Evolutionary conservation across 2,888 invertebrate species (phyloP), one percentile per base, ranked within the genome.

Genomic region (Cataglyphis rosenhaueri): DNA sequence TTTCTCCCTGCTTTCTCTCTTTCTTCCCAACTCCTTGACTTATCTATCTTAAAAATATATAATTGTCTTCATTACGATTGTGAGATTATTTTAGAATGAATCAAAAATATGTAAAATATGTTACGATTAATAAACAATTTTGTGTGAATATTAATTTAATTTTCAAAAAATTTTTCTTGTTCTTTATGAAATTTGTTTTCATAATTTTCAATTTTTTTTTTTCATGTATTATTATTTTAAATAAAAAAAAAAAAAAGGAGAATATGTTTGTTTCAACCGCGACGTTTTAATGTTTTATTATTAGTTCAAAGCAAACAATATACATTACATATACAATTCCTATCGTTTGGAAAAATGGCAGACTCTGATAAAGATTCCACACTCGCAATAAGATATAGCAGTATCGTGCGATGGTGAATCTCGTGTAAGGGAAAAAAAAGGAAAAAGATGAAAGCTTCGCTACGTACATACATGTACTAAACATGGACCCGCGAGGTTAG

Each of bases 31-130:
- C 64, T 79, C 74, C 84, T 85, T 85, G 82, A 86, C 85, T 70
- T 88, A 86, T 84, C 85, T 65, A 71, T 57, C 32, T 73, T 41
- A 29, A 18, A 41, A 18, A 81, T 84, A 84, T 57, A 21, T 85
- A 81, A 65, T 48, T 44, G 32, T 75, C 74, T 81, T 83, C 84
- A 85, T 82, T 81, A 78, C n/a, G 81, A 84, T 86, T 88, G 76
- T n/a, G 75, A 85, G 81, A 81, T 65, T 75, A 55, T 81, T 76
- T 65, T 25, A 64, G 21, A 81, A 78, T 68, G n/a, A 71, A 61
- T 66, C 64, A n/a, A 79, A 82, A 82, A 52, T 70, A 29, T 75
- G 71, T 57, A 79, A 82, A 81, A 52, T 70, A 29, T 75, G 71
- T 57, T 62, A 48, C 35, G 64, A 21, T 68, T 79, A 85, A 88